A percentile compares a stretch with the other conserved stretches of the same genome.
Conservation (phyloP, 2,888 invertebrate species). For the Eurois occulta region DNA sequence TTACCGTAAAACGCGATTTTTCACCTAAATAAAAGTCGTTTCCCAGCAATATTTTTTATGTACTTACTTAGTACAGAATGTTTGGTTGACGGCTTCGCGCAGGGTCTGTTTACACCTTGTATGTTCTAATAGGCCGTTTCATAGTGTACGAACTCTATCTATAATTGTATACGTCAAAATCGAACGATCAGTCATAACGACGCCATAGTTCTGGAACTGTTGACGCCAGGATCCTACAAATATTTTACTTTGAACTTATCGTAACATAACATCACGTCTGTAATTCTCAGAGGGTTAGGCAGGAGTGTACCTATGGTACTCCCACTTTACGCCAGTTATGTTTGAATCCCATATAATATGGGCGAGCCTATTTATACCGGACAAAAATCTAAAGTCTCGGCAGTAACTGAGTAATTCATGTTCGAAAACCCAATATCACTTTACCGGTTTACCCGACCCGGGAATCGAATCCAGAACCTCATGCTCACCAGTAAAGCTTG, state of each 20-base stretch:
- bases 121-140: too few species aligned
- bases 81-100: too few species aligned
- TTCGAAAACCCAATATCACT: neutral
- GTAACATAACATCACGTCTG: neutral
- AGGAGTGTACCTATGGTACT: neutral
- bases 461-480: neutral
- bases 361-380: neutral
- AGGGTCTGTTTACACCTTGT: neutral
- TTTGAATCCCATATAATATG: neutral
- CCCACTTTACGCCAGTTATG: neutral
- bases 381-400: neutral
- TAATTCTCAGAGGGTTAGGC: neutral
- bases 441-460: neutral
- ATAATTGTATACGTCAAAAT: slow-evolving; percentile 5
- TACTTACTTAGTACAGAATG: too few species aligned
- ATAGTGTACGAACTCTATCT: neutral
- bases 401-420: neutral
- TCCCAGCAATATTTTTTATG: too few species aligned
- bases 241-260: neutral
- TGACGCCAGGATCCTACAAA: neutral
- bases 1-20: too few species aligned
- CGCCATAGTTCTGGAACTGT: too few species aligned
- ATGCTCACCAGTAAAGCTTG: neutral
- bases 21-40: too few species aligned
- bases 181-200: slow-evolving; percentile 23